Conservation (phyloP, 1,140 invertebrate genomes). For the Drosophila yakuba region DNA sequence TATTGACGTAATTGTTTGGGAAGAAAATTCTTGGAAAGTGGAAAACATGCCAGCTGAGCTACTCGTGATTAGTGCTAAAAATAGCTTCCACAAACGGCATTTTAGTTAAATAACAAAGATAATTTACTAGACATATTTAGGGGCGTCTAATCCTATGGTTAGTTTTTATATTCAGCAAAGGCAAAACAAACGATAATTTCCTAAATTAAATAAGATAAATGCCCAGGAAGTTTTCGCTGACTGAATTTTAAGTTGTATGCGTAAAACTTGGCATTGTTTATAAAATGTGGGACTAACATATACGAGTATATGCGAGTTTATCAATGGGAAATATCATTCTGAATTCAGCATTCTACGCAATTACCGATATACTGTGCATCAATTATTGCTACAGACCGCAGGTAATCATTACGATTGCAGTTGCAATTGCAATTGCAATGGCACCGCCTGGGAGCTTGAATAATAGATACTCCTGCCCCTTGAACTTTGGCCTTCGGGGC, state of each 20-base stretch:
- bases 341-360: slow-evolving; percentile 7
- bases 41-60: not conserved
- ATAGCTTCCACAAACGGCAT: slow-evolving; percentile 14
- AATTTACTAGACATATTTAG: slow-evolving; percentile 1
- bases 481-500: slow-evolving; percentile 30
- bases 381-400: slow-evolving; percentile 7
- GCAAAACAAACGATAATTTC: not conserved
- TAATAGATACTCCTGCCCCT: slow-evolving; percentile 21
- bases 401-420: slow-evolving; percentile 19
- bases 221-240: not conserved
- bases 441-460: slow-evolving; percentile 15
- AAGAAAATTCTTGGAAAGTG: slow-evolving; percentile 8
- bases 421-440: slow-evolving; percentile 29
- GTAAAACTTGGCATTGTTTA: not conserved
- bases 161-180: not conserved
- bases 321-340: slow-evolving; percentile 4
- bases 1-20: slow-evolving; percentile 4
- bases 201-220: not conserved
- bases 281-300: slow-evolving; percentile 6
- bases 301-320: not conserved
- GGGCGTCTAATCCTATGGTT: not conserved
- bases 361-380: slow-evolving; percentile 14
- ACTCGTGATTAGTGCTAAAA: slow-evolving; percentile 11
- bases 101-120: slow-evolving; percentile 9
- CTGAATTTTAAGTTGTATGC: not conserved